Conservation (phyloP, 37 sponge, comb jelly and placozoan species). For the Crambe crambe region DNA sequence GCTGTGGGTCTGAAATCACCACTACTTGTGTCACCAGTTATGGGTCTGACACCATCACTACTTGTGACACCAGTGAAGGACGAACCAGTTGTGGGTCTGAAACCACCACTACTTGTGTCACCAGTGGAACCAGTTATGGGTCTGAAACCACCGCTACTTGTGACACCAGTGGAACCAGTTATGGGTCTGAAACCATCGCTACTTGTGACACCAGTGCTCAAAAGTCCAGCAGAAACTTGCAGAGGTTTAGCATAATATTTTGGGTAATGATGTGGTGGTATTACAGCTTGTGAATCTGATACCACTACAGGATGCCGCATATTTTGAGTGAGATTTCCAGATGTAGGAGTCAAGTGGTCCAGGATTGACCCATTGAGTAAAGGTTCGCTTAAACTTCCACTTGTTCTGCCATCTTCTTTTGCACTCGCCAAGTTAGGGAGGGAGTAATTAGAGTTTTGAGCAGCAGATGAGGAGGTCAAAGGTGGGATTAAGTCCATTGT, state of each 20-base stretch:
- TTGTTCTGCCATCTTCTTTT: neutral
- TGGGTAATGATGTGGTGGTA: neutral
- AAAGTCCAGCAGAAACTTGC: neutral
- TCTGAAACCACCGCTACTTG: neutral
- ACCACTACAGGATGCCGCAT: neutral
- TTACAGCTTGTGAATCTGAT: neutral
- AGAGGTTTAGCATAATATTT: neutral
- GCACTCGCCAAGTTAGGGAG: neutral
- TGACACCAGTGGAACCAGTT: neutral
- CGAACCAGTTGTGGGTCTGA: no score
- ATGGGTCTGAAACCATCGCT: neutral
- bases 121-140: no score
- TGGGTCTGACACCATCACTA: no score
- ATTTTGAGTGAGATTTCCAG: neutral
- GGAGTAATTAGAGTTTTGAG: neutral
- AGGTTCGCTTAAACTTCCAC: neutral
- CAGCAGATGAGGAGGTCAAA: neutral
- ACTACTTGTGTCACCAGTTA: neutral
- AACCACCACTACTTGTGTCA: no score
- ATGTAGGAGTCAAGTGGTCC: neutral
- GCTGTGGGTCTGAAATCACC: neutral
- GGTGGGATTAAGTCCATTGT: neutral
- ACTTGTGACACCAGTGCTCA: neutral
- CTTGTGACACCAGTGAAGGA: no score
- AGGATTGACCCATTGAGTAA: neutral